Percentiles rank a stretch among this genome's conserved stretches.
phyloP scores from a whole-genome alignment of 2,797 vertebrate genomes.

The Poeciliopsis presidionis region DNA sequence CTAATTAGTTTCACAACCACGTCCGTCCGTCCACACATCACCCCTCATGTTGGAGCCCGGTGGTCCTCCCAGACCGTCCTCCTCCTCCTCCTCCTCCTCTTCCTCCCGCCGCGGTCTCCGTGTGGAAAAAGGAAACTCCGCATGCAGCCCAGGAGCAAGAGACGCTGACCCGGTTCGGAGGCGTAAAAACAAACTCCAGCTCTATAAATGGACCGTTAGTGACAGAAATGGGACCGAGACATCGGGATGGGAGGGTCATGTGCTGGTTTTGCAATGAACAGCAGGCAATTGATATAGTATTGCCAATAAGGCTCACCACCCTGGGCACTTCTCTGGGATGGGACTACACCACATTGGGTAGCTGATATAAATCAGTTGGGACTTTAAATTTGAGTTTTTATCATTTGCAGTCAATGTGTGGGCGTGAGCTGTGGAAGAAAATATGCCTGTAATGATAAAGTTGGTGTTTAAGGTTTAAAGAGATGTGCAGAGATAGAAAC shows the following conservation, averaged over 20 bases:
- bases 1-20: constrained; percentile 29
- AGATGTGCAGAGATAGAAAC: not conserved
- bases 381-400: not conserved
- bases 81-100: not conserved
- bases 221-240: constrained; percentile 21
- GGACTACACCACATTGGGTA: not conserved
- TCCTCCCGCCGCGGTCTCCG: constrained; percentile 1
- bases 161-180: constrained; percentile 18
- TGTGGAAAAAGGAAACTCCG: constrained; percentile 1
- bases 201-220: constrained; percentile 15
- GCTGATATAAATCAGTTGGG: not conserved
- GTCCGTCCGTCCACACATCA: constrained; percentile 29
- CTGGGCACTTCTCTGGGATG: not conserved
- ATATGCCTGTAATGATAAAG: not conserved
- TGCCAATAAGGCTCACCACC: not conserved
- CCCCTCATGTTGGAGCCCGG: constrained; percentile 25
- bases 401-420: not conserved
- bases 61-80: not conserved
- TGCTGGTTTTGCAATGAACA: not conserved
- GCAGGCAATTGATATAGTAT: not conserved
- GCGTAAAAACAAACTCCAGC: constrained; percentile 18
- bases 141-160: constrained; percentile 13
- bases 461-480: not conserved
- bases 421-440: not conserved
- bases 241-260: not conserved